phyloP scores from a whole-genome alignment of 2,797 vertebrate genomes.

The Cryptoprocta ferox region DNA sequence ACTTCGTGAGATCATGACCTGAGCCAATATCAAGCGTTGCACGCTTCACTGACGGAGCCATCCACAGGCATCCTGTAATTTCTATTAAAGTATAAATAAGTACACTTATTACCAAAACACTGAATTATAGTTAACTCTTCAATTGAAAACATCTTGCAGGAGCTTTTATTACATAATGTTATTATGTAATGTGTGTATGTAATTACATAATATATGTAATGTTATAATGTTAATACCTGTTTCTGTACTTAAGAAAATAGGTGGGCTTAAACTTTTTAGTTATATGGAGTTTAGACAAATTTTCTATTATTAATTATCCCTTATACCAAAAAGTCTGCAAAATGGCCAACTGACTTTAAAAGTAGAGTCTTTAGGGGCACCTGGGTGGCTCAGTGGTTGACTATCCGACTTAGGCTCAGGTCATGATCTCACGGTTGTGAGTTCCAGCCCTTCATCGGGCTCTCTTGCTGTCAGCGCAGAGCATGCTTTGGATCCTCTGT shows the following conservation, averaged over 20 bases:
- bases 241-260: neutral
- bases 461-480: too few species aligned
- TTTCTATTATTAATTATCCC: slow-evolving; percentile 42
- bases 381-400: too few species aligned
- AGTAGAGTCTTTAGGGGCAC: neutral
- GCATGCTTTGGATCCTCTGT: too few species aligned
- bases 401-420: too few species aligned
- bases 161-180: neutral
- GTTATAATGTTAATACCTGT: neutral
- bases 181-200: neutral
- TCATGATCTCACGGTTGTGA: too few species aligned
- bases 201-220: neutral
- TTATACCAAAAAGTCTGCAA: slow-evolving; percentile 41
- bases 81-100: slow-evolving; percentile 17
- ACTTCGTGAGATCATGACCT: too few species aligned
- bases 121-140: slow-evolving; percentile 36
- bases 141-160: slow-evolving; percentile 18
- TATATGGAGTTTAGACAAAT: neutral
- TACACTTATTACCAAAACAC: neutral
- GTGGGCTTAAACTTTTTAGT: slow-evolving; percentile 12
- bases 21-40: too few species aligned
- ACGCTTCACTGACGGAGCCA: too few species aligned
- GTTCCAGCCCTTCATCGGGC: too few species aligned
- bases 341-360: slow-evolving; percentile 42
- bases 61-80: neutral